phyloP scores from a whole-genome alignment of 2,888 invertebrate genomes.

The Trissolcus japonicus region DNA sequence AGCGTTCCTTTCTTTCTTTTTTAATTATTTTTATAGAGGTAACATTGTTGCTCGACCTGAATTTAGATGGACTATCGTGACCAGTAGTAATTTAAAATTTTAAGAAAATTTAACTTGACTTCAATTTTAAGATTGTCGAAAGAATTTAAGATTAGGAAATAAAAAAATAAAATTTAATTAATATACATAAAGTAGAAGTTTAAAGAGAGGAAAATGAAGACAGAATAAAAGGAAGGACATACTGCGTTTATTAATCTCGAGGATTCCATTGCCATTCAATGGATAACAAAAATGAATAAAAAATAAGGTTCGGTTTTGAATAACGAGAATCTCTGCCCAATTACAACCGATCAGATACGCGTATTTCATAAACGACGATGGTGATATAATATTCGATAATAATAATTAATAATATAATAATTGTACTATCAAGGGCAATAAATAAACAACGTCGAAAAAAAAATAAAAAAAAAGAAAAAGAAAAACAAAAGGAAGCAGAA shows the following conservation, averaged over 20 bases:
- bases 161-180: neutral
- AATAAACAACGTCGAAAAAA: slow-evolving; percentile 24
- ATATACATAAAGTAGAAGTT: neutral
- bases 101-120: neutral
- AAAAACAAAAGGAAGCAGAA: no score
- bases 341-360: neutral
- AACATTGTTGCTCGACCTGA: slow-evolving; percentile 51
- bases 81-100: neutral
- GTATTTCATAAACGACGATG: neutral
- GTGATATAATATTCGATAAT: neutral
- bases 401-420: slow-evolving; percentile 15
- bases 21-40: slow-evolving; percentile 56
- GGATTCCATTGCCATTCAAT: slow-evolving; percentile 10
- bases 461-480: neutral
- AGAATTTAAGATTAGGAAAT: neutral
- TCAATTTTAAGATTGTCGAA: neutral
- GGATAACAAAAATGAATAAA: slow-evolving; percentile 17
- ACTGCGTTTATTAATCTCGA: slow-evolving; percentile 5
- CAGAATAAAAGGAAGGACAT: neutral
- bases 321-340: no score
- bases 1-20: slow-evolving; percentile 11
- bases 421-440: slow-evolving; percentile 18
- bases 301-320: neutral
- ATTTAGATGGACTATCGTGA: slow-evolving; percentile 19
- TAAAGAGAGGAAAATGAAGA: slow-evolving; percentile 2